Conservation (phyloP, 2,888 invertebrate genomes). For the Aleiodes alternator region DNA sequence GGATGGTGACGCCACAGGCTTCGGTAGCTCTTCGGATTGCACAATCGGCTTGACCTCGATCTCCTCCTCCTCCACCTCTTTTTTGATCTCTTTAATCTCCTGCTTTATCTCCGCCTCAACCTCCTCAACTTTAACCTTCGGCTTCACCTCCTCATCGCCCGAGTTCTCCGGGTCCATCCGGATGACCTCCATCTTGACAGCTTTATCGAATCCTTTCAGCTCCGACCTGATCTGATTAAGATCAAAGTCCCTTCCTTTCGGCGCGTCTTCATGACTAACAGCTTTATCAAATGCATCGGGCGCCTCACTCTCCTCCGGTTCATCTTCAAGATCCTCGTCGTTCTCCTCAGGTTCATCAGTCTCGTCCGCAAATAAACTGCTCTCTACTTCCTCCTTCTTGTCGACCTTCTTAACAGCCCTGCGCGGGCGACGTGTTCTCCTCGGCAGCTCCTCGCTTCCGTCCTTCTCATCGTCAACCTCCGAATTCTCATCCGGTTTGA, state of each 20-base stretch:
- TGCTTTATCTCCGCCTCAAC: constrained; percentile 49
- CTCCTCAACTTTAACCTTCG: constrained; percentile 61
- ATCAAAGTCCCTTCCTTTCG: constrained; percentile 87
- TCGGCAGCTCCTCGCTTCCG: constrained; percentile 61
- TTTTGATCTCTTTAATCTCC: constrained; percentile 57
- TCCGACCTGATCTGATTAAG: constrained; percentile 90
- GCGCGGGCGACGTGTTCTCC: constrained; percentile 72
- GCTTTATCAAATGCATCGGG: constrained; percentile 30
- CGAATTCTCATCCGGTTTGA: constrained; percentile 73
- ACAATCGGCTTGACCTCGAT: constrained; percentile 46
- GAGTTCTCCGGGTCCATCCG: constrained; percentile 76
- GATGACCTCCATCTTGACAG: constrained; percentile 76
- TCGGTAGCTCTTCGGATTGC: background rate
- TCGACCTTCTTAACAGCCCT: constrained; percentile 74
- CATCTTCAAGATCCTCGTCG: constrained; percentile 44
- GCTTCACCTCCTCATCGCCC: constrained; percentile 77
- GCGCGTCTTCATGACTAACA: constrained; percentile 76
- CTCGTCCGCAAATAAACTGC: constrained; percentile 52
- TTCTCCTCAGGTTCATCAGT: constrained; percentile 45
- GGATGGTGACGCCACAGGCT: constrained; percentile 47
- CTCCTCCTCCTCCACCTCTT: constrained; percentile 61
- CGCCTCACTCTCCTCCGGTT: constrained; percentile 47
- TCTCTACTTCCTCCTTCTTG: constrained; percentile 61
- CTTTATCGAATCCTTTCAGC: constrained; percentile 85
- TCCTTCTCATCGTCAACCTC: constrained; percentile 68